Evolutionary conservation across 1,140 invertebrate species (phyloP).

Genomic region (Wasmannia auropunctata): DNA sequence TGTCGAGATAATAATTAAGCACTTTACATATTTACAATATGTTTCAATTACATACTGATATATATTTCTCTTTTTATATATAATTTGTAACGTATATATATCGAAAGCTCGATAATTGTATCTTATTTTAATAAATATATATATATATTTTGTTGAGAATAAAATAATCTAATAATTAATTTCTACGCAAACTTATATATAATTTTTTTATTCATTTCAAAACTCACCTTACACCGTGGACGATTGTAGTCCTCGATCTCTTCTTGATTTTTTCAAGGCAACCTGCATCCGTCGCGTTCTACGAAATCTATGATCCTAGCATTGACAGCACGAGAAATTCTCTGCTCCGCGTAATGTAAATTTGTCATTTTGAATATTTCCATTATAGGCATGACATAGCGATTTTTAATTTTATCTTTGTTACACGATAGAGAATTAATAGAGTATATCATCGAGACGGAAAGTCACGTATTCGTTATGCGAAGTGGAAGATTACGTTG

Average conservation of each 20-base stretch:
- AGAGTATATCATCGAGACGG: not conserved
- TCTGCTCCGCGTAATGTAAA: not conserved
- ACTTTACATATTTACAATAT: not conserved
- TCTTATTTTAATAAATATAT: not conserved
- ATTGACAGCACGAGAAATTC: constrained; percentile 2
- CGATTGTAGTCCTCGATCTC: not conserved
- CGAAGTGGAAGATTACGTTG: not conserved
- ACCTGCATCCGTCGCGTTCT: not conserved
- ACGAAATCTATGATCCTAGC: not conserved
- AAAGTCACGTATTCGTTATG: not conserved
- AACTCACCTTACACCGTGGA: constrained; percentile 26
- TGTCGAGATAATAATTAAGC: not conserved
- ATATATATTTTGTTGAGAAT: not conserved
- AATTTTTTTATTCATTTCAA: not conserved
- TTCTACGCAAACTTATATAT: not conserved
- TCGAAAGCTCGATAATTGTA: not conserved
- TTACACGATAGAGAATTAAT: not conserved
- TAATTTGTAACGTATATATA: not conserved
- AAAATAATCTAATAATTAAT: not conserved
- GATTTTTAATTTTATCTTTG: not conserved
- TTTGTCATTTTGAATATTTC: constrained; percentile 12
- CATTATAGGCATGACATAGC: not conserved
- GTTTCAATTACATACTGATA: not conserved
- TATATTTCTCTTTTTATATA: not conserved
- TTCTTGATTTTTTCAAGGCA: constrained; percentile 1